Evolutionary conservation across 2,888 invertebrate genomes (phyloP), one percentile per base, ranked within the genome.

Genomic region (Hipparchia semele): DNA sequence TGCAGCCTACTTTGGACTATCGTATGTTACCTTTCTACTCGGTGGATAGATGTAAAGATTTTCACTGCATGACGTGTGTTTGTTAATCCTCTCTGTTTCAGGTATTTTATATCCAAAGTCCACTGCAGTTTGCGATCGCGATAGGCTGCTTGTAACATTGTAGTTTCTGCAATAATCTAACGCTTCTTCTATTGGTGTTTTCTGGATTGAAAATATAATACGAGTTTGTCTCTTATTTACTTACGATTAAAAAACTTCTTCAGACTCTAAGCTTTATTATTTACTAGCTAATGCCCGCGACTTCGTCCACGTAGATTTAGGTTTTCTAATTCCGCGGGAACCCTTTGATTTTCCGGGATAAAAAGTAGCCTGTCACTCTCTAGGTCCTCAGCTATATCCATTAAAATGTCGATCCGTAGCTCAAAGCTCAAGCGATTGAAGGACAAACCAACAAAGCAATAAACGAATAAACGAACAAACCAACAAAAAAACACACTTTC

Each of bases 11-110:
- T 8, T 23, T 4, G 8, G 10, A 1, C n/a, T 46, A 45, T 67
- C n/a, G 8, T 39, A 71, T 56, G 78, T 79, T 84, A 92, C 93
- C 81, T 80, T 83, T 80, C 84, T 86, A 61, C 79, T 79, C 4
- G 82, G 84, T 23, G 88, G 89, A 78, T 91, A 90, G 68, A 92
- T 78, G 73, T 88, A 91, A 53, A 84, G 73, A 75, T 92, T 92
- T 68, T 90, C 83, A 33, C 69, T 67, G 68, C 84, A 87, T 1
- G 88, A 83, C 0, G 88, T 90, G 51, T 90, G 88, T 75, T 92
- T 92, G 73, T 89, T 89, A 49, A 86, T 85, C 54, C 88, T 83
- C 2, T 83, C 83, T 6, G 82, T 85, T 51, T 88, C 86, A 2
- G 89, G 81, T 6, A 82, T 78, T 78, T 92, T 92, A 70, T 80